Conservation (phyloP, 2,113 vertebrate genomes). For the Psettodes erumei region DNA sequence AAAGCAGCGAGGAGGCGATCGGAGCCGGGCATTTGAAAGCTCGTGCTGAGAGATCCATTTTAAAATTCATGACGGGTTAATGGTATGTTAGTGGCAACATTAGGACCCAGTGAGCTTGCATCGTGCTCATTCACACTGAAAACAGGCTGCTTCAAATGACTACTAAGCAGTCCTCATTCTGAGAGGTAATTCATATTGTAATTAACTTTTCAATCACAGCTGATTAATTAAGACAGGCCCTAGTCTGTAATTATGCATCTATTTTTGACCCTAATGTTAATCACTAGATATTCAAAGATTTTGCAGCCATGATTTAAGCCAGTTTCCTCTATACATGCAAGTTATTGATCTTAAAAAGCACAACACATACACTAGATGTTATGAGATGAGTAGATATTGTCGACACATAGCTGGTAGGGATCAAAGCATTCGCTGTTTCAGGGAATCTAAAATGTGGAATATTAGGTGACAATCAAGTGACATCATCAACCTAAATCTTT, state of each 20-base stretch:
- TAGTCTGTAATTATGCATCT: constrained; percentile 86
- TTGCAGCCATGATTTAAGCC: constrained; percentile 42
- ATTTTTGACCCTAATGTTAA: constrained; percentile 78
- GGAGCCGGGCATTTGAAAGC: constrained; percentile 77
- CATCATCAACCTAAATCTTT: not conserved
- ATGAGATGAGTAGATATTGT: not conserved
- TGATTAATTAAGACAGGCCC: constrained; percentile 85
- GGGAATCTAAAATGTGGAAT: not conserved
- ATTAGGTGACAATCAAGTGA: constrained; percentile 5
- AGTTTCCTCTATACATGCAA: not conserved
- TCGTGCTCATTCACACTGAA: constrained; percentile 81
- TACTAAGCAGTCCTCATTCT: constrained; percentile 82
- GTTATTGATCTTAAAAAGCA: constrained; percentile 36
- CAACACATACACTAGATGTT: constrained; percentile 4
- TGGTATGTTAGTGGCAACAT: constrained; percentile 84
- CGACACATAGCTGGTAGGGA: not conserved
- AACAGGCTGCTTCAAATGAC: constrained; percentile 83
- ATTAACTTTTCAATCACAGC: constrained; percentile 88
- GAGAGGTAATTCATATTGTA: constrained; percentile 87
- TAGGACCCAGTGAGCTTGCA: constrained; percentile 66
- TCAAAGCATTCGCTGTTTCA: constrained; percentile 10
- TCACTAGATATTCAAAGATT: constrained; percentile 68
- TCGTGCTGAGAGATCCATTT: constrained; percentile 69
- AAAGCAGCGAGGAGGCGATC: constrained; percentile 72
- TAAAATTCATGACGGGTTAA: constrained; percentile 85